Conservation (phyloP, 2,888 invertebrate species). For the Dolichopus griseipennis region DNA sequence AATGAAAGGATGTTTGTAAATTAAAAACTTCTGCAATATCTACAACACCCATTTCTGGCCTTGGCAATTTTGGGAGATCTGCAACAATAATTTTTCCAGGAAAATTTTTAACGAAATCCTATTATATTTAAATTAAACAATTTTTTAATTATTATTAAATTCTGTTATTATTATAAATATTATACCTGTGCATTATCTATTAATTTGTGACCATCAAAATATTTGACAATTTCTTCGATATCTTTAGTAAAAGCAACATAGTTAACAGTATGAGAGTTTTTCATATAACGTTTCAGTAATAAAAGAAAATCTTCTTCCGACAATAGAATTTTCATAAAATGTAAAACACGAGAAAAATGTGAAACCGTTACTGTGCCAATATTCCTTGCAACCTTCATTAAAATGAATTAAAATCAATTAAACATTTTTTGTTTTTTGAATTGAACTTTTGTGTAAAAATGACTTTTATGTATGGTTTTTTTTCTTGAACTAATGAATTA, state of each 20-base stretch:
- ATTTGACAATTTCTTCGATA: slow-evolving; percentile 56
- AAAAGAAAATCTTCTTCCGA: slow-evolving; percentile 64
- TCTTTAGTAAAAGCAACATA: slow-evolving; percentile 66
- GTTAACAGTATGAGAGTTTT: slow-evolving; percentile 67
- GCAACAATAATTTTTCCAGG: slow-evolving; percentile 59
- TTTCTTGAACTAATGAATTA: too few species aligned
- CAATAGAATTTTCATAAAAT: slow-evolving; percentile 59
- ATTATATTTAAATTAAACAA: slow-evolving; percentile 15
- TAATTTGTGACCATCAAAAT: slow-evolving; percentile 48
- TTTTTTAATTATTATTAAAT: neutral
- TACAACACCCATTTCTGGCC: slow-evolving; percentile 56
- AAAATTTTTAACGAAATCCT: slow-evolving; percentile 50
- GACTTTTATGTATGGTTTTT: too few species aligned
- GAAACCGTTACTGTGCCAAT: slow-evolving; percentile 66
- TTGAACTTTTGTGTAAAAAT: too few species aligned
- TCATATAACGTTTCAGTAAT: slow-evolving; percentile 64
- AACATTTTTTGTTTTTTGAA: too few species aligned
- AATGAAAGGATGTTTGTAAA: slow-evolving; percentile 50
- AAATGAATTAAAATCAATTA: too few species aligned
- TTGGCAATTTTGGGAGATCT: slow-evolving; percentile 57
- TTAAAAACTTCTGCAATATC: slow-evolving; percentile 47
- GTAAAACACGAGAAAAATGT: slow-evolving; percentile 65
- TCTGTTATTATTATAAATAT: neutral
- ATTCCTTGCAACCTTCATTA: slow-evolving; percentile 59
- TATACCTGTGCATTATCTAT: slow-evolving; percentile 46